Conservation (phyloP, 2,797 vertebrate genomes). For the Pipistrellus pygmaeus region DNA sequence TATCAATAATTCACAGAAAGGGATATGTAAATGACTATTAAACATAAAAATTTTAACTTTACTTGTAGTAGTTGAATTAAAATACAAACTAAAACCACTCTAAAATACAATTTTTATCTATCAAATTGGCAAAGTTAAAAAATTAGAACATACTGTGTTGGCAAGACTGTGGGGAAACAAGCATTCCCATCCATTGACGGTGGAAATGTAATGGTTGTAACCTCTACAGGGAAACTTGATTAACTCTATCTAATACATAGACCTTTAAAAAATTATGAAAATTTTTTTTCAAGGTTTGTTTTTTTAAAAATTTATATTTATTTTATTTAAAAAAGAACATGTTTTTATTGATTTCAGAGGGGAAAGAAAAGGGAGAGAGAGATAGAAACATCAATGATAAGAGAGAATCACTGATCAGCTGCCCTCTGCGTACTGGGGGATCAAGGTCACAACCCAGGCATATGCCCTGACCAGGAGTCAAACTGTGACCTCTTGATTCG, state of each 20-base stretch:
- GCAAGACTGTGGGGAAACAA: neutral
- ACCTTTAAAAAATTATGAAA: too few species aligned
- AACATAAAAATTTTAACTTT: neutral
- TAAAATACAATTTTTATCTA: conserved; percentile 20
- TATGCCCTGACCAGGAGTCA: too few species aligned
- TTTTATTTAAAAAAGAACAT: too few species aligned
- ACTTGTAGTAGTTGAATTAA: neutral
- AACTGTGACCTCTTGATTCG: too few species aligned
- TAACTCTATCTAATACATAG: neutral
- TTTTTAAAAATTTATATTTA: too few species aligned
- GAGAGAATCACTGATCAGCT: too few species aligned
- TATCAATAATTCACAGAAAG: conserved; percentile 51
- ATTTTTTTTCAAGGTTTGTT: too few species aligned
- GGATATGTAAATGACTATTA: neutral
- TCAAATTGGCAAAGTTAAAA: conserved; percentile 16
- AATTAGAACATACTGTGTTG: neutral
- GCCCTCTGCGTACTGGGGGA: too few species aligned
- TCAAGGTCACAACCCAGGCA: too few species aligned
- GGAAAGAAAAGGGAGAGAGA: too few species aligned
- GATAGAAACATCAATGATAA: too few species aligned
- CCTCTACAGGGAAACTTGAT: neutral
- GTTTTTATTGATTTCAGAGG: too few species aligned
- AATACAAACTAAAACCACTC: conserved; percentile 45
- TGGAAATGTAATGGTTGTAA: neutral
- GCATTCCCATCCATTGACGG: neutral